Evolutionary conservation across 1,140 invertebrate genomes (phyloP), one percentile per base, ranked within the genome.

Genomic region (Ceratosolen solmsi): DNA sequence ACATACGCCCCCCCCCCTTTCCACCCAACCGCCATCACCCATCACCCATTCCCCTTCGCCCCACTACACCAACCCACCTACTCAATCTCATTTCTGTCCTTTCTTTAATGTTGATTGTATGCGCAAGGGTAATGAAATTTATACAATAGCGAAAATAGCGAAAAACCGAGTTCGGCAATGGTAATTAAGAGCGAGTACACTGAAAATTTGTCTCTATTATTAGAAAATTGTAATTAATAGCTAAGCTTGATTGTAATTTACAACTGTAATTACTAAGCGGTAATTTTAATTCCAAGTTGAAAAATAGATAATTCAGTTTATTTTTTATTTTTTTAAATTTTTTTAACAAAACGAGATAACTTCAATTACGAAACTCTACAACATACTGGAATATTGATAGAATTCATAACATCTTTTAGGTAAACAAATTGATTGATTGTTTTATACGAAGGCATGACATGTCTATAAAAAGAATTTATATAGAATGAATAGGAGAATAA

Each of bases 91-190:
- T 38, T 41, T 0, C n/a, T 7, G 17, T 60, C 36, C 54, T 51
- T 65, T 65, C 41, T 30, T 5, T 3, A 77, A 30, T 38, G 20
- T 13, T 60, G 60, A 77, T 65, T 49, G 36, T n/a, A 9, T 25
- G 38, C 17, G 41, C 58, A 46, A 17, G 65, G 27, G 38, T 65
- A 77, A 51, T 77, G 25, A 63, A 77, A 65, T 77, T 33, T 51
- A 25, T 9, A 15, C 33, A 27, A 60, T 15, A 9, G 15, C 60
- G 54, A 75, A 13, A 27, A 60, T 15, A 9, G 15, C 60, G 54
- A 75, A 13, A 75, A 74, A 56, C 30, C 13, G 36, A 56, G 5
- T 8, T 41, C 41, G 41, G 11, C 13, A 70, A 38, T 70, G 30
- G 5, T 20, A 60, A 60, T 27, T 60, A 63, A 25, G 30, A 15